Evolutionary conservation across 2,797 vertebrate species (phyloP).

Genomic region (Aotus griseimembra): DNA sequence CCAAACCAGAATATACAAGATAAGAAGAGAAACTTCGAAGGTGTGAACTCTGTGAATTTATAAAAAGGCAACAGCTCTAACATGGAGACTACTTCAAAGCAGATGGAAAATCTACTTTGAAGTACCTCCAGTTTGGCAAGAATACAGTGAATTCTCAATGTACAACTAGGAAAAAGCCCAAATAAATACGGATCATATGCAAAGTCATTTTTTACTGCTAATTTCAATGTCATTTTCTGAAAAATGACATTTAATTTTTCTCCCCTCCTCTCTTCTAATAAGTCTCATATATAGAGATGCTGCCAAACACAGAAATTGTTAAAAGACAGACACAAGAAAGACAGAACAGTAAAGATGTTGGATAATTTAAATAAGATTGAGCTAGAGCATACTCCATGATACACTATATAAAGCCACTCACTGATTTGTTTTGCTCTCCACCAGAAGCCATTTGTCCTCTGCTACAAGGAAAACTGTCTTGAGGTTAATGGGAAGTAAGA

Average conservation of each 20-base stretch:
- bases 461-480: conserved; percentile 93
- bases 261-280: not conserved
- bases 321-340: not conserved
- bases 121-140: not conserved
- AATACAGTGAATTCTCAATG: not conserved
- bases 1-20: not conserved
- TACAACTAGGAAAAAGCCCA: not conserved
- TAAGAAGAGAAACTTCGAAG: not conserved
- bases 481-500: conserved; percentile 93
- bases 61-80: conserved; percentile 5
- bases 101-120: not conserved
- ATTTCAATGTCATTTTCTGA: not conserved
- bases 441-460: conserved; percentile 96
- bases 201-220: not conserved
- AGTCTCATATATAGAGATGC: not conserved
- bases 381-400: not conserved
- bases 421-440: conserved; percentile 93
- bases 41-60: not conserved
- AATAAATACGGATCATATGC: not conserved
- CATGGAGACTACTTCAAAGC: not conserved
- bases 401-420: conserved; percentile 74
- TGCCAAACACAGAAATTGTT: not conserved
- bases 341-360: not conserved
- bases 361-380: not conserved
- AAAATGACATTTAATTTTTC: not conserved